Percentiles rank a stretch among this genome's conserved stretches.
phyloP scores from a whole-genome alignment of 2,113 vertebrate genomes.

The Dromaius novaehollandiae region DNA sequence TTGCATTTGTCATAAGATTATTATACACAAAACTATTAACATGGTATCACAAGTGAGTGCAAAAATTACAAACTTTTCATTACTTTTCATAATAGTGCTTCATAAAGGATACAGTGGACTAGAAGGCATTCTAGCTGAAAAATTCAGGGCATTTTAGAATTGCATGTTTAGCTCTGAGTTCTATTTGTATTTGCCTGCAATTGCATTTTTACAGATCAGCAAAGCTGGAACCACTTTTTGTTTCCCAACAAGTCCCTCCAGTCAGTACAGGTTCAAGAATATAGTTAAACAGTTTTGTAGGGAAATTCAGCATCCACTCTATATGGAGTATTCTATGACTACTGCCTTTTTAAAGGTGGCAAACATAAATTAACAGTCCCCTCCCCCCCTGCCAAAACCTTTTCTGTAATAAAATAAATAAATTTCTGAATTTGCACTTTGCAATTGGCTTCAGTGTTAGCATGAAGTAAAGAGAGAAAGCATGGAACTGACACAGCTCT shows the following conservation, averaged over 20 bases:
- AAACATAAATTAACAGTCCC: not conserved
- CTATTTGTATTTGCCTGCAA: not conserved
- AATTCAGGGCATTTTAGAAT: not conserved
- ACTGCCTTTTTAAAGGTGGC: not conserved
- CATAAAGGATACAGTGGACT: not conserved
- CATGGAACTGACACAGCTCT: not conserved
- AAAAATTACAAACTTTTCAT: not conserved
- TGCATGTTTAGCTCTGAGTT: not conserved
- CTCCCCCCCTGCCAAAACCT: not conserved
- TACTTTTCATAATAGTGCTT: not conserved
- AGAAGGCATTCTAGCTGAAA: not conserved
- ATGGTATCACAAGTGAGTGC: not conserved
- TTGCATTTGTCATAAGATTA: not conserved
- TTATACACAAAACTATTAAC: not conserved
- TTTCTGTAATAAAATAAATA: not conserved
- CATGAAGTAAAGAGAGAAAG: not conserved
- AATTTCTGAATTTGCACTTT: not conserved
- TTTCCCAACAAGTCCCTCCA: not conserved
- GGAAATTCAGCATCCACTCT: not conserved
- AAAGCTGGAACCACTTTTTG: not conserved
- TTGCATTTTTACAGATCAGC: not conserved
- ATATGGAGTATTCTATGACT: not conserved
- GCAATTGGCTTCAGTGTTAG: not conserved
- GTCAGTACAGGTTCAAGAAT: not conserved
- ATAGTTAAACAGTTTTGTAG: not conserved